Conservation (phyloP, 2,113 vertebrate species). For the Helogale parvula region DNA sequence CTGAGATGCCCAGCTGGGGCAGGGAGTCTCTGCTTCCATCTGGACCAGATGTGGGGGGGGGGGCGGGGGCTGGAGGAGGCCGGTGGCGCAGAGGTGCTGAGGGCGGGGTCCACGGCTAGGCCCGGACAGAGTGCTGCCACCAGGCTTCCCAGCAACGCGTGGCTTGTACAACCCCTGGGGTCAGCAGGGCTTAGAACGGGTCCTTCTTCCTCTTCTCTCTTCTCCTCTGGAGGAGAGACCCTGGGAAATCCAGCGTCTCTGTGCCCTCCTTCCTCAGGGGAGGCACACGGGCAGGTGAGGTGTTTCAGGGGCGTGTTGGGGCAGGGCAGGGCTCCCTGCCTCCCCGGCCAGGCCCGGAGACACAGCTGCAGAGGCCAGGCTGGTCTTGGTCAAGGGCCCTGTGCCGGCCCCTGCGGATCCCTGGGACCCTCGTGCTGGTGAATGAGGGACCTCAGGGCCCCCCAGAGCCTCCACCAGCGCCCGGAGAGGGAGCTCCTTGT, state of each 20-base stretch:
- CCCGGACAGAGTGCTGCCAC: fast-evolving
- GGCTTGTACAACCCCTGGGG: background rate
- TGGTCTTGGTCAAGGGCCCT: background rate
- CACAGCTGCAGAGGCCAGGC: background rate
- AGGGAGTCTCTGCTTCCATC: background rate
- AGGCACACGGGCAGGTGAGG: background rate
- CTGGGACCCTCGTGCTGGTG: background rate
- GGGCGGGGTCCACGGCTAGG: background rate
- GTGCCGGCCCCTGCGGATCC: background rate
- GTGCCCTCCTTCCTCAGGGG: background rate
- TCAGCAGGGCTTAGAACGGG: background rate
- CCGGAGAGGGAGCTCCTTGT: background rate
- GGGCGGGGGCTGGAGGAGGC: background rate
- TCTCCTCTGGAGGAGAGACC: too few species aligned
- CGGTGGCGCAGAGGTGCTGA: background rate
- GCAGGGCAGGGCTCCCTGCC: background rate
- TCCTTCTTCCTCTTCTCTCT: background rate
- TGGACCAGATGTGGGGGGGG: background rate
- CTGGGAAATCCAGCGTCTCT: background rate
- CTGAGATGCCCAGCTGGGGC: background rate
- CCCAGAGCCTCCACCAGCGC: background rate
- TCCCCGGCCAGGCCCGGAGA: background rate
- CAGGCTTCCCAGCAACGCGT: fast-evolving
- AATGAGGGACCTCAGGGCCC: background rate
- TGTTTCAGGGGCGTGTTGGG: background rate